phyloP scores from a whole-genome alignment of 2,113 vertebrate genomes.

The Elephantulus edwardii region DNA sequence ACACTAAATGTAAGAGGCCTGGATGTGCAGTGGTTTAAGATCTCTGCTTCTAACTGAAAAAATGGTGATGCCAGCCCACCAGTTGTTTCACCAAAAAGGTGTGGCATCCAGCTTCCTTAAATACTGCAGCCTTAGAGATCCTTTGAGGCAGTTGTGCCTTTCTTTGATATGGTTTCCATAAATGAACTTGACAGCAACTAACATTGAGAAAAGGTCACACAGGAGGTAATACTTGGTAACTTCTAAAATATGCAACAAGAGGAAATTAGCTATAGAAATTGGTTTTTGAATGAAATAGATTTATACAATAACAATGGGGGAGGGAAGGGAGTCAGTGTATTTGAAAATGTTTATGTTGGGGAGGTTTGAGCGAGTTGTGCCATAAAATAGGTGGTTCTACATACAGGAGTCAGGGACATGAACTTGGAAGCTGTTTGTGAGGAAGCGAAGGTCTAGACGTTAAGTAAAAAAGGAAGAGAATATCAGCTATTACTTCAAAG shows the following conservation, averaged over 20 bases:
- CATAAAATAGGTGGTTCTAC: neutral
- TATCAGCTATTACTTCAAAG: neutral
- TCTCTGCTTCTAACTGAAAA: neutral
- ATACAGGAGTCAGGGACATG: neutral
- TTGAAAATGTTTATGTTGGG: conserved; percentile 5
- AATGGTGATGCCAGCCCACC: neutral
- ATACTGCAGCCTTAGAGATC: neutral
- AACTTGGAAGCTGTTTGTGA: neutral
- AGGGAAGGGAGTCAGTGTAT: neutral
- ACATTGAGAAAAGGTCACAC: conserved; percentile 7
- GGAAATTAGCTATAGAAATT: neutral
- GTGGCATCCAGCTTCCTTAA: too few relatives aligned
- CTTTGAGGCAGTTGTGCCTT: neutral
- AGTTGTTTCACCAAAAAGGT: too few relatives aligned
- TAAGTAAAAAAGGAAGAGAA: neutral
- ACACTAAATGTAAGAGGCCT: conserved; percentile 4
- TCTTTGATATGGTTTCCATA: neutral
- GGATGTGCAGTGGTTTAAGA: neutral
- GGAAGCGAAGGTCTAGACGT: conserved; percentile 12
- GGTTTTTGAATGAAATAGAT: conserved; percentile 1
- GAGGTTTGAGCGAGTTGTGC: neutral
- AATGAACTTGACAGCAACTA: neutral
- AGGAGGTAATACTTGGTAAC: neutral
- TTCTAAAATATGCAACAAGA: conserved; percentile 6
- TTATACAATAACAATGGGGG: neutral